Percentiles rank a stretch among this genome's conserved stretches.
phyloP scores from a whole-genome alignment of 2,888 invertebrate genomes.

The Hyalella azteca region DNA sequence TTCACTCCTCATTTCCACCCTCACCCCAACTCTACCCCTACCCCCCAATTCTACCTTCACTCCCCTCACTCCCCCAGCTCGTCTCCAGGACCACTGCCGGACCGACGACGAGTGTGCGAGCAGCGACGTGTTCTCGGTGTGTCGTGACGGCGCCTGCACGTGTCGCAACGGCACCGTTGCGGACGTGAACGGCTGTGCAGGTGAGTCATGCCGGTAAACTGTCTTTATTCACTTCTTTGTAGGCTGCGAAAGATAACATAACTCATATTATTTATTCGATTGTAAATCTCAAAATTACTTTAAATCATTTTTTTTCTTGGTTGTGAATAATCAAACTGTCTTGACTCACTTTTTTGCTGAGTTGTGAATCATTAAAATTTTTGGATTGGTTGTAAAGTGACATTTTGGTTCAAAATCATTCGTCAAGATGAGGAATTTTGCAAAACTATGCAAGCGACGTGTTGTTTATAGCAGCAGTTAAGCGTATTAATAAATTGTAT shows the following conservation, averaged over 20 bases:
- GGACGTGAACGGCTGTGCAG: background rate
- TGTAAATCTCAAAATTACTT: too few relatives aligned
- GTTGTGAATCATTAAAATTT: too few relatives aligned
- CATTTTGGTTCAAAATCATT: background rate
- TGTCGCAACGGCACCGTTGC: background rate
- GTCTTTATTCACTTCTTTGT: too few relatives aligned
- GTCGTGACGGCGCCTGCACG: background rate
- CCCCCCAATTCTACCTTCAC: background rate
- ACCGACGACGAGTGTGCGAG: background rate
- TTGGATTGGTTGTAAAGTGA: too few relatives aligned
- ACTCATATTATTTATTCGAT: too few relatives aligned
- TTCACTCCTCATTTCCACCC: too few relatives aligned
- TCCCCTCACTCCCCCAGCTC: background rate
- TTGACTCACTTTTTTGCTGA: too few relatives aligned
- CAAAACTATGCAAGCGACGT: background rate
- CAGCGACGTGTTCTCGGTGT: conserved; percentile 22
- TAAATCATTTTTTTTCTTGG: too few relatives aligned
- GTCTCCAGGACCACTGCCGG: background rate
- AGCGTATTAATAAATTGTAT: background rate
- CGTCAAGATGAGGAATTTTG: background rate
- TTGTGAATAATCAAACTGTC: too few relatives aligned
- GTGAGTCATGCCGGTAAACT: too few relatives aligned
- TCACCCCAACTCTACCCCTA: too few relatives aligned
- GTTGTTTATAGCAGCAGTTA: background rate
- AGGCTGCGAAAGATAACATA: too few relatives aligned